Evolutionary conservation across 2,113 vertebrate species (phyloP).

Genomic region (Zapus hudsonius): DNA sequence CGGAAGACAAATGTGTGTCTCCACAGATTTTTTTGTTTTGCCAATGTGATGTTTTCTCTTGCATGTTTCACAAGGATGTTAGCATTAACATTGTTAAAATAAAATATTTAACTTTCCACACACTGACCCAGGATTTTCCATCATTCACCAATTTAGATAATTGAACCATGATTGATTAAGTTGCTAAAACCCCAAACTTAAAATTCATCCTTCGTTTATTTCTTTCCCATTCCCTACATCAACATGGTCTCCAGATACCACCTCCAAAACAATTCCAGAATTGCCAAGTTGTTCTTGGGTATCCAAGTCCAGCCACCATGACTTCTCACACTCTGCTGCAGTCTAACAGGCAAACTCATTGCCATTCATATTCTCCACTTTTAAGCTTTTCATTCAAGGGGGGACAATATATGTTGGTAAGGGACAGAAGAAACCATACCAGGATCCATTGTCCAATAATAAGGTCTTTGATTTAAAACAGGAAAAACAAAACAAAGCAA

Average conservation of each 20-base stretch:
- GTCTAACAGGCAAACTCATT: background rate
- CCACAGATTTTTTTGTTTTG: background rate
- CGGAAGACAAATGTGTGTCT: background rate
- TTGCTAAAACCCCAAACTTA: background rate
- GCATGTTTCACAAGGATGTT: background rate
- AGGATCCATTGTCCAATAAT: background rate
- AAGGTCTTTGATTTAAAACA: background rate
- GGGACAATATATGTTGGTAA: too few relatives aligned
- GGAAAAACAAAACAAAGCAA: too few relatives aligned
- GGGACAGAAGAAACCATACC: background rate
- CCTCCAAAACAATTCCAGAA: background rate
- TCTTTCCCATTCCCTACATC: background rate
- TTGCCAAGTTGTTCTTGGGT: background rate
- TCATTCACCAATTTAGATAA: background rate
- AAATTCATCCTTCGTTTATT: background rate
- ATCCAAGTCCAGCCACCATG: background rate
- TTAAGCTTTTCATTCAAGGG: background rate
- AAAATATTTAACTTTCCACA: background rate
- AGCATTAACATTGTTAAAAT: background rate
- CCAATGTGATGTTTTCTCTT: background rate
- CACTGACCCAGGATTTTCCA: background rate
- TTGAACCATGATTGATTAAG: background rate
- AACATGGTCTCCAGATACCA: background rate
- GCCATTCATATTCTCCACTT: background rate
- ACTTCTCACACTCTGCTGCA: background rate